These are phyloP conservation scores for Zaprionus taronus DNA, from an alignment of 1,140 invertebrate genomes.

Conservation along the genomic window DNA sequence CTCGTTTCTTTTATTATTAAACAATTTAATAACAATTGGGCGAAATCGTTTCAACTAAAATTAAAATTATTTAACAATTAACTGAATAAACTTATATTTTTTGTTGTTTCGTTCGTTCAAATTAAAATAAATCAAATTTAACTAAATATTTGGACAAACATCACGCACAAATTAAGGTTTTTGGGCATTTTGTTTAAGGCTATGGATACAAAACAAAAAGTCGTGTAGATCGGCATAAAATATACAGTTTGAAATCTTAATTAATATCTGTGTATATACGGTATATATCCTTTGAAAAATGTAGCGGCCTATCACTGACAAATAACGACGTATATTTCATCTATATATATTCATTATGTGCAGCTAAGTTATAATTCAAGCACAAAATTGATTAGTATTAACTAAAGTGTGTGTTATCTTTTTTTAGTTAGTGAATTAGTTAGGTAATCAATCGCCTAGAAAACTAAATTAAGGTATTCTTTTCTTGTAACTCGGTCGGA, in stretches of 20 bases:
- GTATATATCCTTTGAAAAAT: slow-evolving; percentile 59
- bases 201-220: slow-evolving; percentile 57
- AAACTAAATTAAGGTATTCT: slow-evolving; percentile 63
- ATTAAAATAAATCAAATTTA: slow-evolving; percentile 49
- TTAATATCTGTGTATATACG: slow-evolving; percentile 20
- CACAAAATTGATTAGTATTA: slow-evolving; percentile 31
- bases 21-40: slow-evolving; percentile 72
- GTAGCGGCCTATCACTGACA: slow-evolving; percentile 66
- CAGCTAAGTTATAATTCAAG: slow-evolving; percentile 36
- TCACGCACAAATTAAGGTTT: slow-evolving; percentile 64
- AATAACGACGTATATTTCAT: slow-evolving; percentile 53
- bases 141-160: slow-evolving; percentile 76
- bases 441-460: slow-evolving; percentile 24
- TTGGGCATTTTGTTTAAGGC: slow-evolving; percentile 29
- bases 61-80: slow-evolving; percentile 80
- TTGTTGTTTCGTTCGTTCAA: slow-evolving; percentile 29
- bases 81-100: slow-evolving; percentile 43
- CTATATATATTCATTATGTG: slow-evolving; percentile 30
- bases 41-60: slow-evolving; percentile 62
- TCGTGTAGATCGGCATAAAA: slow-evolving; percentile 58
- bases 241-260: slow-evolving; percentile 71
- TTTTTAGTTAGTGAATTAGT: slow-evolving; percentile 21
- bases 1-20: slow-evolving; percentile 53
- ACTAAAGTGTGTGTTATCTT: slow-evolving; percentile 30
- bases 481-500: slow-evolving; percentile 34